Conservation (phyloP, 2,113 vertebrate species). For the Ailurus styani region DNA sequence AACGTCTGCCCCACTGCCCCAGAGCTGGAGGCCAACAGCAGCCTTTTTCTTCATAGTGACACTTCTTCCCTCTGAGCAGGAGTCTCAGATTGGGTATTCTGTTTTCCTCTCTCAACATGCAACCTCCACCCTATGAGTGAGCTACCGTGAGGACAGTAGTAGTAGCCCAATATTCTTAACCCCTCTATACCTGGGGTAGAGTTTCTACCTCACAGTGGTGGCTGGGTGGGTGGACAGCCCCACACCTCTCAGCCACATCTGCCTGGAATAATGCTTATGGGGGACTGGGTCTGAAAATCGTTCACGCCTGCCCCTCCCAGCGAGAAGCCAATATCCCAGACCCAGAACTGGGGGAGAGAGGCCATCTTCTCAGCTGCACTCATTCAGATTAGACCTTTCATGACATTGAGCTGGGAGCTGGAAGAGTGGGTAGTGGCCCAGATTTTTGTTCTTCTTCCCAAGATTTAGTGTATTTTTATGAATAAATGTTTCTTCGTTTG, state of each 20-base stretch:
- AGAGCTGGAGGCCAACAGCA: background rate
- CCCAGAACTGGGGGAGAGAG: background rate
- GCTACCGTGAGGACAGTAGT: accelerated
- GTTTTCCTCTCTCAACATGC: background rate
- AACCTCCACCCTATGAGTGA: accelerated
- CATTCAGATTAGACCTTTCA: background rate
- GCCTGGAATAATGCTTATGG: background rate
- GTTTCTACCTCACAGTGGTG: too few relatives aligned
- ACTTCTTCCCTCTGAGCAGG: too few relatives aligned
- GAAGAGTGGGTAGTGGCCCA: background rate
- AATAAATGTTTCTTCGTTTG: background rate
- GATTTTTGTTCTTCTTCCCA: background rate
- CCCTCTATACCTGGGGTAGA: background rate
- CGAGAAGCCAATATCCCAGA: background rate
- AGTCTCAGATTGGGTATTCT: background rate
- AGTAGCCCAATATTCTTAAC: background rate
- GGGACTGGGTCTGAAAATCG: accelerated
- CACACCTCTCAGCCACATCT: background rate
- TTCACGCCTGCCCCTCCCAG: background rate
- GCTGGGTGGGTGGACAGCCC: background rate
- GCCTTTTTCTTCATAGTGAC: background rate
- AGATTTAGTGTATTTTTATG: background rate
- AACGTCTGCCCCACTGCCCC: background rate
- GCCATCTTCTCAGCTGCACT: background rate
- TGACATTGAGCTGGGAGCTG: background rate